Percentiles rank a stretch among this genome's conserved stretches.
Evolutionary conservation across 2,113 vertebrate genomes (phyloP).

Genomic region (Chiloscyllium plagiosum): DNA sequence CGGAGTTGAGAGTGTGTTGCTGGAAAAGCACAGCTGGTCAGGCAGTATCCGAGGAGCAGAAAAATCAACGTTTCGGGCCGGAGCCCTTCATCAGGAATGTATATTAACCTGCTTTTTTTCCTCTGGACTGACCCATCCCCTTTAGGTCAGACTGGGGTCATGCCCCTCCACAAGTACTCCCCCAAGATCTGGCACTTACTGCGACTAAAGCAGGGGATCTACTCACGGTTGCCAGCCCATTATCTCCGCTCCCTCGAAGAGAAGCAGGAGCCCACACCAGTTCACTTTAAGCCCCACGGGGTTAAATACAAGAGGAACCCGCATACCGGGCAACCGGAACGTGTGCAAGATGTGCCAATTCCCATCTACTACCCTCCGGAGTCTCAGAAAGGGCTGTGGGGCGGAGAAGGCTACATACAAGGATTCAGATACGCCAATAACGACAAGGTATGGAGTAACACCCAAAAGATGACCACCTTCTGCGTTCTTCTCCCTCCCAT

Average conservation of each 20-base stretch:
- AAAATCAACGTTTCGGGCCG: no score
- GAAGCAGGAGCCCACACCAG: slow-evolving; percentile 54
- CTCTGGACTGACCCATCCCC: neutral
- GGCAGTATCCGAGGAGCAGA: no score
- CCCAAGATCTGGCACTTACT: slow-evolving; percentile 69
- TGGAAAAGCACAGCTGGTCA: no score
- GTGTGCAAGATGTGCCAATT: slow-evolving; percentile 80
- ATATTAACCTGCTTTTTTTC: neutral
- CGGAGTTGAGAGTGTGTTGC: no score
- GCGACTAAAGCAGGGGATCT: slow-evolving; percentile 71
- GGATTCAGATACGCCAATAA: slow-evolving; percentile 73
- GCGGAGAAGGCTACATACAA: slow-evolving; percentile 78
- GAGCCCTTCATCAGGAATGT: no score
- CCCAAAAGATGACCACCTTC: neutral
- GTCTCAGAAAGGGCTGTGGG: slow-evolving; percentile 79
- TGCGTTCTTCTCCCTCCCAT: neutral
- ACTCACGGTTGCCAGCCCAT: slow-evolving; percentile 73
- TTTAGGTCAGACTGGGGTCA: slow-evolving; percentile 41
- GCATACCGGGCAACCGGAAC: slow-evolving; percentile 63
- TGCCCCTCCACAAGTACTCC: slow-evolving; percentile 75
- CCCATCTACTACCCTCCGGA: slow-evolving; percentile 66
- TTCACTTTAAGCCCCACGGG: slow-evolving; percentile 77
- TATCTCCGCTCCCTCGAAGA: slow-evolving; percentile 65
- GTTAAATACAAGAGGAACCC: slow-evolving; percentile 60
- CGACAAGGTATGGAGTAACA: slow-evolving; percentile 66